Percentiles rank a stretch among this genome's conserved stretches.
These are phyloP conservation scores for Clarias gariepinus DNA, from an alignment of 2,113 vertebrate species.

Conservation along the genomic window DNA sequence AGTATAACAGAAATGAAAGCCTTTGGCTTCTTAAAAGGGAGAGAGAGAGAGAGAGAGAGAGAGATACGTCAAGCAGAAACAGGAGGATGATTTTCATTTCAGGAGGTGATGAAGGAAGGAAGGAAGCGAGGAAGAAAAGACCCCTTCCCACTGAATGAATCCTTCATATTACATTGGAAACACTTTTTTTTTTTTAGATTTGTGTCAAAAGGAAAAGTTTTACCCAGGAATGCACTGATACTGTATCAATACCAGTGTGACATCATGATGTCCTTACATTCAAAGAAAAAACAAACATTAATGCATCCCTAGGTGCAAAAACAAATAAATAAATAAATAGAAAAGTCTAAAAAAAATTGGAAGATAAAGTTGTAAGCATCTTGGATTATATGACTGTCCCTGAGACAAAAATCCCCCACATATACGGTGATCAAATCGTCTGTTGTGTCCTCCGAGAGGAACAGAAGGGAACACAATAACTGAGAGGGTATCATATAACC, in stretches of 20 bases:
- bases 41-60: background rate
- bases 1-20: constrained; percentile 53
- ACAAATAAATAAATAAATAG: too few species aligned
- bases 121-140: constrained; percentile 7
- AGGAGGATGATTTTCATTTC: constrained; percentile 38
- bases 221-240: background rate
- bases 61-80: constrained; percentile 16
- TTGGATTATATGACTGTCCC: constrained; percentile 18
- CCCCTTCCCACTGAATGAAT: background rate
- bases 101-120: constrained; percentile 9
- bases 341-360: background rate
- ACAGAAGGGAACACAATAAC: constrained; percentile 30
- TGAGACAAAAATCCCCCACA: constrained; percentile 26
- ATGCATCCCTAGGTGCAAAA: background rate
- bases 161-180: background rate
- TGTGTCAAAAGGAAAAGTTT: background rate
- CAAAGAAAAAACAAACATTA: background rate
- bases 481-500: constrained; percentile 36
- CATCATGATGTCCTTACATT: background rate
- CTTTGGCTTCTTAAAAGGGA: constrained; percentile 9
- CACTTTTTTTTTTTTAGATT: background rate
- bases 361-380: background rate
- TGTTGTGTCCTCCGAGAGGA: background rate
- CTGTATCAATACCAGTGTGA: background rate
- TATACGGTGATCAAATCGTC: constrained; percentile 43